Conservation (phyloP, 2,113 vertebrate genomes). For the Nannobrachium achirus region DNA sequence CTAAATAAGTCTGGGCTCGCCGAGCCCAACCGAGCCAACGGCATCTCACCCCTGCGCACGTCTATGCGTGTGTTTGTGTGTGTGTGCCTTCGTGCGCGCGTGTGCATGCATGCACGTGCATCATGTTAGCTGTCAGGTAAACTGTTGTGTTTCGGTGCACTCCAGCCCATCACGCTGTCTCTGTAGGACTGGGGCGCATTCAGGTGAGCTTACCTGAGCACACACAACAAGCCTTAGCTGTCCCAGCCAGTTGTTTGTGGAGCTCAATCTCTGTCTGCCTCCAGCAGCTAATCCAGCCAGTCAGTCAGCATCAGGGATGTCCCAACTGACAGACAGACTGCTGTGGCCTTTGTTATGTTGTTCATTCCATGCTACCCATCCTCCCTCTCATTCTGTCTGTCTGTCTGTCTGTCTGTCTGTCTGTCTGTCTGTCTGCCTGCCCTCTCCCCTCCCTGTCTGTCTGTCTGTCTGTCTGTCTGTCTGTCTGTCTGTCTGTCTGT, state of each 20-base stretch:
- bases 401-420: no score
- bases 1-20: no score
- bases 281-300: slow-evolving; percentile 53
- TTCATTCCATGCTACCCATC: slow-evolving; percentile 40
- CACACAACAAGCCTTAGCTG: slow-evolving; percentile 46
- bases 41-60: no score
- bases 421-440: no score
- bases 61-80: slow-evolving; percentile 10
- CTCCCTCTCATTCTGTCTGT: not conserved
- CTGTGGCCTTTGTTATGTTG: slow-evolving; percentile 37
- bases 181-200: slow-evolving; percentile 53
- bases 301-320: slow-evolving; percentile 66
- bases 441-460: not conserved
- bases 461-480: no score
- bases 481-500: no score
- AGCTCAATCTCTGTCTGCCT: slow-evolving; percentile 64
- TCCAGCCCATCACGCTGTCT: slow-evolving; percentile 41
- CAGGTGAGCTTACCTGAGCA: slow-evolving; percentile 68
- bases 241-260: slow-evolving; percentile 68
- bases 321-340: slow-evolving; percentile 64
- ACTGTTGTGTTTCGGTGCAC: slow-evolving; percentile 48
- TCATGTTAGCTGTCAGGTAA: slow-evolving; percentile 55
- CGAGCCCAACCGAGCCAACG: no score
- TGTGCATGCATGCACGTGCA: slow-evolving; percentile 23
- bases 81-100: not conserved